Evolutionary conservation across 2,113 vertebrate species (phyloP), one percentile per base, ranked within the genome.

Genomic region (Danio rerio): DNA sequence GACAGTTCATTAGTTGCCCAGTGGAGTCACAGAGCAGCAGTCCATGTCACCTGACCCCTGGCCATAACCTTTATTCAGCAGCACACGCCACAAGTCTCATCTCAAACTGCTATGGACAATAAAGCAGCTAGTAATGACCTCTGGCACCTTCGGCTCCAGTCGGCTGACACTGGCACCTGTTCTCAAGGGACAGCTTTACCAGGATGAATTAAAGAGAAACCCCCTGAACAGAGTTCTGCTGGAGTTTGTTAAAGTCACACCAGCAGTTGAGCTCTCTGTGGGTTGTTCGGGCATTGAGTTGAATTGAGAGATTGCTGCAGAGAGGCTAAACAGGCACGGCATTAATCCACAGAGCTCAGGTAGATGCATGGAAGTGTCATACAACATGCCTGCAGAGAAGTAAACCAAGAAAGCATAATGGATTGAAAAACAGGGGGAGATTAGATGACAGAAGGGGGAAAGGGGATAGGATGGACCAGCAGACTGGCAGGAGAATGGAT

Each of bases 311-410:
- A 88, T 70, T 78, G 63, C 77, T 82, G 40, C 80, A 47, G 59
- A 50, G 61, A 88, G 71, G 81, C 20, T 8, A n/a, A 70, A 77
- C 65, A 82, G 87, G 81, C 81, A 78, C 66, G 21, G 13, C 59
- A 89, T 88, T 88, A 86, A 88, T 87, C 83, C 53, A 56, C 50
- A 68, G 77, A 81, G 45, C 75, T 18, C 74, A 63, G 79, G 80
- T 61, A 69, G 66, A 81, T 78, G 77, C 83, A 84, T 69, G 62
- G 65, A 49, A 31, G 9, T 53, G 79, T 83, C 76, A 66, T 70
- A 83, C 62, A 56, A 16, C 21, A 59, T n/a, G 15, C 42, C 58
- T 63, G 47, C 78, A 52, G 68, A 5, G 3, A 42, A 18, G n/a
- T 63, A 85, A 85, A 78, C 7, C 56, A 78, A 81, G 58, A 74